phyloP scores from a whole-genome alignment of 2,113 vertebrate genomes.

The Toxotes chatareus region DNA sequence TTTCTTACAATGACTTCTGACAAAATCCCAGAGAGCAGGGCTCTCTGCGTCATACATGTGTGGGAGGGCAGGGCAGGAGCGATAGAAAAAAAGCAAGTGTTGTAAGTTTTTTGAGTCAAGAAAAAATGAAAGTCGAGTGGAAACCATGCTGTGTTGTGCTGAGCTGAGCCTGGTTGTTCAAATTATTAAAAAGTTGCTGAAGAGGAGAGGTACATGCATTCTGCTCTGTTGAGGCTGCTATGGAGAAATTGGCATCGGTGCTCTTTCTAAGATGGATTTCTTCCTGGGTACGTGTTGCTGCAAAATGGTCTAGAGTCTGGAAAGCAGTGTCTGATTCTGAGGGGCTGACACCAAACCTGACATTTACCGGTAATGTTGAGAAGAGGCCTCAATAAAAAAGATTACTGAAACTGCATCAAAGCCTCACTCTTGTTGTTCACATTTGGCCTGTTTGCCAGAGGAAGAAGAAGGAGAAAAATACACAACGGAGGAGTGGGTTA shows the following conservation, averaged over 20 bases:
- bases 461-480: constrained; percentile 15
- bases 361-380: constrained; percentile 35
- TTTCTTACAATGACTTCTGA: constrained; percentile 33
- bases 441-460: constrained; percentile 34
- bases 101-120: constrained; percentile 62
- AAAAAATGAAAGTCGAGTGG: constrained; percentile 47
- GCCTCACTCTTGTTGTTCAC: constrained; percentile 9
- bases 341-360: constrained; percentile 56
- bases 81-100: constrained; percentile 33
- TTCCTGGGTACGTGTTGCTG: constrained; percentile 47
- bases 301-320: constrained; percentile 55
- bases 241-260: constrained; percentile 51
- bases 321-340: constrained; percentile 47
- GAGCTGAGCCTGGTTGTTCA: constrained; percentile 53
- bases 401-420: constrained; percentile 10
- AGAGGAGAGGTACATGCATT: constrained; percentile 54
- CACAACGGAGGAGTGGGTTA: neutral
- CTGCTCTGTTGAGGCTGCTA: constrained; percentile 48
- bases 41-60: constrained; percentile 38
- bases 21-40: constrained; percentile 45
- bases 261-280: constrained; percentile 63
- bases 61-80: constrained; percentile 55
- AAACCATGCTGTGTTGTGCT: constrained; percentile 47
- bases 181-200: constrained; percentile 72
- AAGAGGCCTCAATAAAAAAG: neutral